These are phyloP conservation scores for Sebastes reedi DNA, from an alignment of 2,797 vertebrate species.

Conservation along the genomic window DNA sequence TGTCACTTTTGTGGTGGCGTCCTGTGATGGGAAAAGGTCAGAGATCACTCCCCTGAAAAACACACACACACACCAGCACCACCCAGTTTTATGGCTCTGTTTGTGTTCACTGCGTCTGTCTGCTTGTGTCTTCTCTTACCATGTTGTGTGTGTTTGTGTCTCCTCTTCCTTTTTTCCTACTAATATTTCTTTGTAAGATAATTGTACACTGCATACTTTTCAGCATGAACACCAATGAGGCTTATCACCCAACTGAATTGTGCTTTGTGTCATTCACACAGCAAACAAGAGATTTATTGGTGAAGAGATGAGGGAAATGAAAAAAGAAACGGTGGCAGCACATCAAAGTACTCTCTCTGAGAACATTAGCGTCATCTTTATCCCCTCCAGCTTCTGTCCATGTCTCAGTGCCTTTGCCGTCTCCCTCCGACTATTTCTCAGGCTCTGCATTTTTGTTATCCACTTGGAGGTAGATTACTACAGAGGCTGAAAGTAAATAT, in stretches of 20 bases:
- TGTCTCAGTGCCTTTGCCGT: background rate
- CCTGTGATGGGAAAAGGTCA: constrained; percentile 61
- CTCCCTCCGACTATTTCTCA: background rate
- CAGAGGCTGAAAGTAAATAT: background rate
- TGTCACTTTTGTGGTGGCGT: constrained; percentile 18
- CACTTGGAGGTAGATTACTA: background rate
- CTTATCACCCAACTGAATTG: background rate
- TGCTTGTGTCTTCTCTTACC: background rate
- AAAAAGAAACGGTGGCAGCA: constrained; percentile 40
- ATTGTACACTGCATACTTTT: background rate
- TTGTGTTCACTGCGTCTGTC: constrained; percentile 23
- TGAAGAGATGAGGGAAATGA: constrained; percentile 18
- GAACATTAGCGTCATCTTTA: constrained; percentile 48
- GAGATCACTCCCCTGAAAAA: constrained; percentile 38
- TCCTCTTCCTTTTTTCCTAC: background rate
- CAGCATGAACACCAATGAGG: background rate
- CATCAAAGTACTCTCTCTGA: constrained; percentile 52
- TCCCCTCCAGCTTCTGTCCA: constrained; percentile 6
- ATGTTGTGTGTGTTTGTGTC: background rate
- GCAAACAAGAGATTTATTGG: background rate
- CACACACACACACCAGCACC: constrained; percentile 19
- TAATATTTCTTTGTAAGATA: background rate
- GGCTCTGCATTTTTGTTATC: background rate
- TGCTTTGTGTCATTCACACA: constrained; percentile 1
- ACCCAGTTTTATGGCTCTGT: constrained; percentile 49